Evolutionary conservation across 2,888 invertebrate species (phyloP), one percentile per base, ranked within the genome.

Genomic region (Selenia dentaria): DNA sequence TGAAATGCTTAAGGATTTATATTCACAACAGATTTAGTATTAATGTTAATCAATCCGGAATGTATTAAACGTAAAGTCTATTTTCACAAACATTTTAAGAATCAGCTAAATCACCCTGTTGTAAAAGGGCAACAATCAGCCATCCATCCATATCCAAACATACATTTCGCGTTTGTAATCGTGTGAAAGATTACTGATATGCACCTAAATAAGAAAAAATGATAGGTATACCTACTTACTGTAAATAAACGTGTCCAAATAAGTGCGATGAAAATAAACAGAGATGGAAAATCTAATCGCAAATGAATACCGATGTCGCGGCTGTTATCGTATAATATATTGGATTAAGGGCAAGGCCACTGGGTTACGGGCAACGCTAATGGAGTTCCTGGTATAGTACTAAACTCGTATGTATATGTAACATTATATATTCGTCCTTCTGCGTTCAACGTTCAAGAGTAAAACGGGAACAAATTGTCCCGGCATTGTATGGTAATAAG

Each of bases 271-370:
- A 16, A 16, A 16, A 16, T 16, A 32, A 26, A 31, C 26, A 46
- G 26, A 9, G 20, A 18, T 16, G 24, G 12, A 26, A 6, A 49
- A 31, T 39, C 29, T 25, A 29, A 42, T 48, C 33, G 16, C 14
- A 34, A 10, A 38, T 25, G 36, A 38, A 39, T 48, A 31, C 26
- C 36, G 39, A 57, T 54, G 51, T 45, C 46, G 38, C 52, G 39
- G 37, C 37, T 54, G 33, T 68, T 73, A 78, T 75, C 72, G 62
- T 50, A 43, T n/a, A n/a, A n/a, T n/a, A n/a, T 49, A 50, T 27
- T 59, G 64, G 67, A 77, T 79, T 81, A 76, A 70, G 76, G 71
- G 64, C 79, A 82, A 79, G 79, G 79, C 63, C 69, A 74, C 46
- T 63, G 62, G 79, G 79, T 79, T 78, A 79, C 61, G 72, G 73